Base-by-base conservation (phyloP, 2,113 vertebrate species). In the Syngnathus scovelli region DNA sequence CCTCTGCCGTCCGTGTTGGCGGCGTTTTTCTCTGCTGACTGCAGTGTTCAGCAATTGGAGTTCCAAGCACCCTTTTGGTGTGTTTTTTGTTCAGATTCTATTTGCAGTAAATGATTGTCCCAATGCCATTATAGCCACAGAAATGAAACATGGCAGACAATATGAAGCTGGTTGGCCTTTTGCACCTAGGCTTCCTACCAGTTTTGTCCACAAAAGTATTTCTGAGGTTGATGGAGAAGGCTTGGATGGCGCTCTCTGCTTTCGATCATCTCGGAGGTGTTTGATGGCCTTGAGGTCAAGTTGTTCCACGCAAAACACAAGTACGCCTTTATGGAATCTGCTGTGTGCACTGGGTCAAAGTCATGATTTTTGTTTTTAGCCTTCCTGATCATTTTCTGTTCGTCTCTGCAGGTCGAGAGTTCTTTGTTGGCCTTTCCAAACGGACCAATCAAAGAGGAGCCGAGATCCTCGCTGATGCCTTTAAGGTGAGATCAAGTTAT, bases 391-490 rank as follows among this genome's bases (percentile, higher is more conserved):
- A 69, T 44, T 11, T 1, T 68, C 43, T 70, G 2, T 8, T 73
- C 84, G 80, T 33, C 16, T 51, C 46, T 37, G 63, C 15, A 65
- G 96, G 97, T 77, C 92, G 91, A 85, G 97, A 99, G 89, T 97
- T 99, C 86, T 99, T 99, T 41, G 96, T 99, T 83, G 97, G 97
- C 43, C 94, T 99, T 78, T 98, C 97, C 68, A 96, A 93, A 84
- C 88, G 97, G 78, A 99, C 97, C 80, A 99, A 99, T 90, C 97
- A 95, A 82, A 93, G 94, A 85, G 97, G 97, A 85, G 96, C 96
- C 41, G 95, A 99, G 90, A 98, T 99, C 83, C 89, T 99, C 74
- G 96, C 97, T 64, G 95, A 99, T 84, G 92, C 92, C 9, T 99
- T 99, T 85, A 98, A 98, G 95, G 97, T 99, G 87, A 87, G 78